phyloP scores from a whole-genome alignment of 2,113 vertebrate species.

The Ciconia maguari region DNA sequence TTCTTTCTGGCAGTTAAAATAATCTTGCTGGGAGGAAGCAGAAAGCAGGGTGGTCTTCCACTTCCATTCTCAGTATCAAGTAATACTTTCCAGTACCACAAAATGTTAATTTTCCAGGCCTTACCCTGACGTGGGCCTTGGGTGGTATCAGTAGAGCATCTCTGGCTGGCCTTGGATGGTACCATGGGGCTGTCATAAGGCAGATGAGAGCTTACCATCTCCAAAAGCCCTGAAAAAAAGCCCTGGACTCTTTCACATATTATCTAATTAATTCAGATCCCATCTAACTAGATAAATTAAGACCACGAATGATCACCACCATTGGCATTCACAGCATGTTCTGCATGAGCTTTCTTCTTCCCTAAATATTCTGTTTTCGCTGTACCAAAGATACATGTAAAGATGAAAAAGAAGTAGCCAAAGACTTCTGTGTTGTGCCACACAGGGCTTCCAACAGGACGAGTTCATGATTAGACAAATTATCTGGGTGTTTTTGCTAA shows the following conservation, averaged over 20 bases:
- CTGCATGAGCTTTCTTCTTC: not conserved
- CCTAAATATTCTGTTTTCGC: not conserved
- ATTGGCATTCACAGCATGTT: not conserved
- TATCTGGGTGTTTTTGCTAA: not conserved
- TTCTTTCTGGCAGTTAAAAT: constrained; percentile 3
- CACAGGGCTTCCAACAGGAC: not conserved
- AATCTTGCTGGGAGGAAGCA: not conserved
- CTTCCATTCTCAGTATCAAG: not conserved
- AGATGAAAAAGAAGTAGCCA: not conserved
- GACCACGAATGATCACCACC: not conserved
- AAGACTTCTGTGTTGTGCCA: not conserved
- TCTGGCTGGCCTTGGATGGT: not conserved
- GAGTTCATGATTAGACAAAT: constrained; percentile 10
- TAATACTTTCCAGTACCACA: not conserved
- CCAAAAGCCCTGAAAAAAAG: too few relatives aligned
- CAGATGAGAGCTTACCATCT: not conserved
- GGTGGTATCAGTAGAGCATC: not conserved
- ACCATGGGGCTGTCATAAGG: not conserved
- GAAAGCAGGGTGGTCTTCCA: not conserved
- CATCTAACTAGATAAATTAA: not conserved
- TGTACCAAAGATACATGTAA: not conserved
- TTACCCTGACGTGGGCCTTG: not conserved
- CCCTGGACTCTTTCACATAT: not conserved
- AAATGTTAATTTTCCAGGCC: not conserved
- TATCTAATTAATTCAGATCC: not conserved